Percentiles rank a stretch among this genome's conserved stretches.
These are phyloP conservation scores for Xestia sexstrigata DNA, from an alignment of 2,888 invertebrate genomes.

Conservation along the genomic window DNA sequence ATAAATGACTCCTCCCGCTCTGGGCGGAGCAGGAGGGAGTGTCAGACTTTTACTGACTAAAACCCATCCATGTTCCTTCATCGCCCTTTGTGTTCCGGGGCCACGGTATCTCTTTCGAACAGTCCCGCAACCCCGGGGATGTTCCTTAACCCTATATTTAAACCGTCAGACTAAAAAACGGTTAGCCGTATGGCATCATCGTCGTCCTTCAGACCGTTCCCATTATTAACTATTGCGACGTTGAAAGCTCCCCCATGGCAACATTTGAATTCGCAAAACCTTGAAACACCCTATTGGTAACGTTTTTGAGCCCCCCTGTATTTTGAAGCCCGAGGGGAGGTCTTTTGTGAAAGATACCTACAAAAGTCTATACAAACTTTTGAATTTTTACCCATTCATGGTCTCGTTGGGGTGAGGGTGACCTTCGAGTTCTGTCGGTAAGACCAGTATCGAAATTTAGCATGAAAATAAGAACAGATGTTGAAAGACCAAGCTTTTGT, in stretches of 20 bases:
- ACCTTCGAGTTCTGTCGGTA: background rate
- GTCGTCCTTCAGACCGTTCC: background rate
- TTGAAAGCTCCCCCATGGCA: slow-evolving; percentile 11
- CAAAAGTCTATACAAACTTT: slow-evolving; percentile 26
- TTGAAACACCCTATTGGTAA: slow-evolving; percentile 38
- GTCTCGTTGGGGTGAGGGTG: slow-evolving; percentile 26
- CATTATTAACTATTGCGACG: slow-evolving; percentile 22
- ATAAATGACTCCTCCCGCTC: no score
- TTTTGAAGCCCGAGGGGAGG: slow-evolving; percentile 23
- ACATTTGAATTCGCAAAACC: slow-evolving; percentile 29
- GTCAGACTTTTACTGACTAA: no score
- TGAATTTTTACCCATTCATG: slow-evolving; percentile 9
- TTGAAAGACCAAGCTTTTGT: background rate
- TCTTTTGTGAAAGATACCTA: background rate
- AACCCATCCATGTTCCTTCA: no score
- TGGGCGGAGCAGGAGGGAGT: no score
- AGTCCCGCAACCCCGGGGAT: no score
- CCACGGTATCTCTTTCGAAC: no score
- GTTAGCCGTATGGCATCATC: background rate
- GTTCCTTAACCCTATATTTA: background rate
- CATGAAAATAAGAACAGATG: background rate
- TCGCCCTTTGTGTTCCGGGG: no score
- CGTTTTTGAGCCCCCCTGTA: slow-evolving; percentile 16
- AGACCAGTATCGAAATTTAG: background rate
- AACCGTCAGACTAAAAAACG: background rate